These are phyloP conservation scores for Heterotis niloticus DNA, from an alignment of 2,113 vertebrate genomes.

Conservation along the genomic window DNA sequence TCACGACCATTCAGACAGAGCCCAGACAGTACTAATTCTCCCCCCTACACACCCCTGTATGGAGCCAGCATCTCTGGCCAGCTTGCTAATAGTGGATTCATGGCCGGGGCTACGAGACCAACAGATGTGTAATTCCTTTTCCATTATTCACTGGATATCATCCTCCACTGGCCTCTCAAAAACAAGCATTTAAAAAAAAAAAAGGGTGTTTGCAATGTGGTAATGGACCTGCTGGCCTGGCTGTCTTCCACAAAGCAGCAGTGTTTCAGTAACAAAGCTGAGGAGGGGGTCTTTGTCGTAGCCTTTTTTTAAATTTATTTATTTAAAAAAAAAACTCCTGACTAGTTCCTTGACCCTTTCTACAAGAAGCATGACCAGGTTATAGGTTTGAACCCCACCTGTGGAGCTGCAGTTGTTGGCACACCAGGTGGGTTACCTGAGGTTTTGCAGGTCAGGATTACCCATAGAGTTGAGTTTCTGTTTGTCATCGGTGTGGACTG, in stretches of 20 bases:
- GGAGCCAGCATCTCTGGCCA: conserved; percentile 28
- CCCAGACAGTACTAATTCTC: conserved; percentile 42
- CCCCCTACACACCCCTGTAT: conserved; percentile 18
- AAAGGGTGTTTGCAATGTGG: conserved; percentile 26
- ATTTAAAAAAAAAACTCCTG: too few relatives aligned
- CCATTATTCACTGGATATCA: conserved; percentile 30
- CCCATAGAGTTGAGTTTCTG: not conserved
- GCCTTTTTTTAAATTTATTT: too few relatives aligned
- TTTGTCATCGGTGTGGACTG: not conserved
- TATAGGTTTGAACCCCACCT: not conserved
- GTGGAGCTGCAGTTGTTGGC: not conserved
- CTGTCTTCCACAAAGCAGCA: not conserved
- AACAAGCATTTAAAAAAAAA: conserved; percentile 11
- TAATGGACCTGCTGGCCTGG: not conserved
- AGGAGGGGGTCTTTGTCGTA: not conserved
- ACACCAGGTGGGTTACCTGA: not conserved
- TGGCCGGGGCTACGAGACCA: conserved; percentile 37
- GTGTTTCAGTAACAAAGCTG: not conserved
- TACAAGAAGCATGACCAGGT: too few relatives aligned
- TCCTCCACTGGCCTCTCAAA: conserved; percentile 29
- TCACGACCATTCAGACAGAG: conserved; percentile 42
- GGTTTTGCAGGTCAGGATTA: not conserved
- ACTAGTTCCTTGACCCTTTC: too few relatives aligned
- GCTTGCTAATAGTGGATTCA: conserved; percentile 30
- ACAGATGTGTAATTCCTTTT: conserved; percentile 13